phyloP scores from a whole-genome alignment of 2,113 vertebrate genomes.

The Rafetus swinhoei region DNA sequence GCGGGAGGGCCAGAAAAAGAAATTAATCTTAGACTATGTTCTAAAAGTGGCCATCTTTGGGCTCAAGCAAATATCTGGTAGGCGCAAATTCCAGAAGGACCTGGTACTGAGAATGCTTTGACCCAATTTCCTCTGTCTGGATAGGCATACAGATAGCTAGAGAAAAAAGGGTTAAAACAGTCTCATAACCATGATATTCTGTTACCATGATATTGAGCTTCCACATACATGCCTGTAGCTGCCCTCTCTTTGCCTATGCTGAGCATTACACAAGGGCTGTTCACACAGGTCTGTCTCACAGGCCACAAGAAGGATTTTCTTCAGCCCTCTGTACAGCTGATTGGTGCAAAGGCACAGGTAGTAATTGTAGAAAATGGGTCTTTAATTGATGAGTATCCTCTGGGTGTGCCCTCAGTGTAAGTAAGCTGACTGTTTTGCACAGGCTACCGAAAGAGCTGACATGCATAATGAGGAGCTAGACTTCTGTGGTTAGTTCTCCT shows the following conservation, averaged over 20 bases:
- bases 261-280: fast-evolving
- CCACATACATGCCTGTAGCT: background rate
- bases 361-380: background rate
- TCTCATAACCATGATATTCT: background rate
- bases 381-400: background rate
- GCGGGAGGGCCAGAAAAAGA: background rate
- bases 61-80: background rate
- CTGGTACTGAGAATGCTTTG: background rate
- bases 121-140: background rate
- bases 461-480: background rate
- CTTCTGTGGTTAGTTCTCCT: background rate
- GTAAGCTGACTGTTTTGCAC: too few species aligned
- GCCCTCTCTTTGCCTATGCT: background rate
- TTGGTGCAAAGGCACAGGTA: background rate
- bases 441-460: background rate
- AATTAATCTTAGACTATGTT: background rate
- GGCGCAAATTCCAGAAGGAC: background rate
- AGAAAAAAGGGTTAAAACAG: background rate
- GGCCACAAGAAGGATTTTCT: background rate
- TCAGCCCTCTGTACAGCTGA: background rate
- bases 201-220: background rate
- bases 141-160: background rate
- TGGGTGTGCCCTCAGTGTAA: too few species aligned
- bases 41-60: background rate
- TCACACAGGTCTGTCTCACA: background rate